Conservation (phyloP, 2,113 vertebrate genomes). For the Egretta garzetta region DNA sequence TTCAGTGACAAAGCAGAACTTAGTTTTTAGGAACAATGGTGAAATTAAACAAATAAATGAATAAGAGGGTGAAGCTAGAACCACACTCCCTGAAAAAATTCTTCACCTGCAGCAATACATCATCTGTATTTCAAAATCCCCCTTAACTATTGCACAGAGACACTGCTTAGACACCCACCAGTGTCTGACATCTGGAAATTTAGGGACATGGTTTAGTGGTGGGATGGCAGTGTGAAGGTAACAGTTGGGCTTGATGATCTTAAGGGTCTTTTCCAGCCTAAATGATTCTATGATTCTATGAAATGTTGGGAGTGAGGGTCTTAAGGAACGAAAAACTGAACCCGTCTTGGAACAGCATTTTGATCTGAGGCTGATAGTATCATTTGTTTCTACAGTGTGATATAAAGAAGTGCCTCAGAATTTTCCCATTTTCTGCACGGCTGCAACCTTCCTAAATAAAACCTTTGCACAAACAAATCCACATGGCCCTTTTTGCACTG, state of each 20-base stretch:
- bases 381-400: background rate
- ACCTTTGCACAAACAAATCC: background rate
- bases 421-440: background rate
- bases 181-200: background rate
- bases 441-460: background rate
- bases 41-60: constrained; percentile 10
- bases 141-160: background rate
- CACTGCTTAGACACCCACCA: background rate
- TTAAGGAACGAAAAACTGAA: background rate
- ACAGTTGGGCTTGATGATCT: too few species aligned
- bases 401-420: background rate
- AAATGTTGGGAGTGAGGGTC: background rate
- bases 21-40: background rate
- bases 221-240: too few species aligned
- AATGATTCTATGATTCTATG: too few species aligned
- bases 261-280: too few species aligned
- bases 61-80: background rate
- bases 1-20: background rate
- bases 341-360: background rate
- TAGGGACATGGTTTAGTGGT: too few species aligned
- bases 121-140: background rate
- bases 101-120: background rate
- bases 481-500: background rate
- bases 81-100: background rate
- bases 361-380: background rate